A percentile compares a stretch with the other conserved stretches of the same genome.
phyloP scores from a whole-genome alignment of 2,888 invertebrate genomes.

The Scaptomyza parva region DNA sequence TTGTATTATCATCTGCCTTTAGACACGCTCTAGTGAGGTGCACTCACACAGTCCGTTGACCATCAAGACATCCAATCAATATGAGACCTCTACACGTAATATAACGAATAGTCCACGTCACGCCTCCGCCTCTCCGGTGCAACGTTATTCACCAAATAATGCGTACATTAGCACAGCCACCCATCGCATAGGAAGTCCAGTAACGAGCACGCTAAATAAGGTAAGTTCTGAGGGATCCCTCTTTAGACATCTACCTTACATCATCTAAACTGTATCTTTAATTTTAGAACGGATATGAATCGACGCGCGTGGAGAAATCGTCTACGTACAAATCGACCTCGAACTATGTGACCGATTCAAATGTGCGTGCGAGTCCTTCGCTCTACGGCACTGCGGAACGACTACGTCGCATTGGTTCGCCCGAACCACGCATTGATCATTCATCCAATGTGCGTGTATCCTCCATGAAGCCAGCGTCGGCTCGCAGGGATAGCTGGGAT shows the following conservation, averaged over 20 bases:
- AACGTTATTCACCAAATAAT: constrained; percentile 86
- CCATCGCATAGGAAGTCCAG: constrained; percentile 84
- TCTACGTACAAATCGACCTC: constrained; percentile 86
- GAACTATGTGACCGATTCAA: constrained; percentile 84
- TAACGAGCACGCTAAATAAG: constrained; percentile 70
- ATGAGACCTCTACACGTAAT: constrained; percentile 81
- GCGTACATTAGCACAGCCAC: constrained; percentile 86
- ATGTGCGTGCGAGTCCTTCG: constrained; percentile 86
- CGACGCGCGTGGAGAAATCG: constrained; percentile 85
- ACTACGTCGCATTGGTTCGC: constrained; percentile 86
- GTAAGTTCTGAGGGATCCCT: constrained; percentile 31
- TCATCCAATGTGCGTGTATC: constrained; percentile 88
- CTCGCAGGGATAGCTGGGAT: constrained; percentile 92
- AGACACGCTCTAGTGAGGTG: constrained; percentile 84
- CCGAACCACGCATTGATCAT: constrained; percentile 86
- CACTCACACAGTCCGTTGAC: constrained; percentile 84
- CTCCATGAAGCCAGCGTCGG: constrained; percentile 86
- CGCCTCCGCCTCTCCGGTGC: constrained; percentile 83
- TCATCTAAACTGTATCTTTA: background rate
- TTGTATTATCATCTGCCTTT: background rate
- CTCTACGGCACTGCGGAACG: constrained; percentile 84
- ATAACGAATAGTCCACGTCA: constrained; percentile 82
- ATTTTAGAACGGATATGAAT: constrained; percentile 80
- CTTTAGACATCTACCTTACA: background rate
- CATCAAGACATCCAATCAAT: constrained; percentile 83